phyloP scores from a whole-genome alignment of 2,888 invertebrate genomes.

The Drosophila mayaguana region DNA sequence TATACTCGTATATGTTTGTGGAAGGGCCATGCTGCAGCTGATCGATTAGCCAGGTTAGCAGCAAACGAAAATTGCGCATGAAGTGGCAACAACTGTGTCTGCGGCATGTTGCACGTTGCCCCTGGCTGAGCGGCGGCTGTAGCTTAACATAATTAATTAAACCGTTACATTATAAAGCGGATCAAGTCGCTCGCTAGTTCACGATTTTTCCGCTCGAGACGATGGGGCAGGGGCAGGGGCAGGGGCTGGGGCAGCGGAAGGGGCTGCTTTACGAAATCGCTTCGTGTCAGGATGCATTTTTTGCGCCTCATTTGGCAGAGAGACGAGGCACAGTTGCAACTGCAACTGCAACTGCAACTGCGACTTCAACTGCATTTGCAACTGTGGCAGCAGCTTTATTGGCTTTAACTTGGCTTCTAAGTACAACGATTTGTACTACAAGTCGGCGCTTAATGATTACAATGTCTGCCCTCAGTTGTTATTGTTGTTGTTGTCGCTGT shows the following conservation, averaged over 20 bases:
- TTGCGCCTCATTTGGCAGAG: slow-evolving; percentile 73
- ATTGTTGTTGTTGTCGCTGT: slow-evolving; percentile 38
- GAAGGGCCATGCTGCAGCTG: slow-evolving; percentile 55
- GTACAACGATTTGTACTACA: slow-evolving; percentile 80
- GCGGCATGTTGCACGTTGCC: slow-evolving; percentile 41
- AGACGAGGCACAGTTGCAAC: slow-evolving; percentile 41
- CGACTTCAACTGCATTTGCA: slow-evolving; percentile 26
- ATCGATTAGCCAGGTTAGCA: slow-evolving; percentile 76
- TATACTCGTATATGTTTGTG: slow-evolving; percentile 35
- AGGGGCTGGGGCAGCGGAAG: neutral
- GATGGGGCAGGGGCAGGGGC: neutral
- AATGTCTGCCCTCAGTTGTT: slow-evolving; percentile 63
- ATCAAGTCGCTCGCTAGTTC: slow-evolving; percentile 75
- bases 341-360: slow-evolving; percentile 11
- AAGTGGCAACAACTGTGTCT: slow-evolving; percentile 74
- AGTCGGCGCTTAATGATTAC: slow-evolving; percentile 79
- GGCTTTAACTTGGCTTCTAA: slow-evolving; percentile 74
- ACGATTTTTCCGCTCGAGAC: slow-evolving; percentile 62
- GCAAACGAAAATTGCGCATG: slow-evolving; percentile 79
- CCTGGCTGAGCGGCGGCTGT: slow-evolving; percentile 11
- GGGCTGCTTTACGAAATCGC: slow-evolving; percentile 62
- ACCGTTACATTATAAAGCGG: slow-evolving; percentile 84
- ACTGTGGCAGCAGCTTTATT: slow-evolving; percentile 62
- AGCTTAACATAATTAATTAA: slow-evolving; percentile 85
- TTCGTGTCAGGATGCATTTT: slow-evolving; percentile 81